phyloP scores from a whole-genome alignment of 2,113 vertebrate species.

The Anas platyrhynchos region DNA sequence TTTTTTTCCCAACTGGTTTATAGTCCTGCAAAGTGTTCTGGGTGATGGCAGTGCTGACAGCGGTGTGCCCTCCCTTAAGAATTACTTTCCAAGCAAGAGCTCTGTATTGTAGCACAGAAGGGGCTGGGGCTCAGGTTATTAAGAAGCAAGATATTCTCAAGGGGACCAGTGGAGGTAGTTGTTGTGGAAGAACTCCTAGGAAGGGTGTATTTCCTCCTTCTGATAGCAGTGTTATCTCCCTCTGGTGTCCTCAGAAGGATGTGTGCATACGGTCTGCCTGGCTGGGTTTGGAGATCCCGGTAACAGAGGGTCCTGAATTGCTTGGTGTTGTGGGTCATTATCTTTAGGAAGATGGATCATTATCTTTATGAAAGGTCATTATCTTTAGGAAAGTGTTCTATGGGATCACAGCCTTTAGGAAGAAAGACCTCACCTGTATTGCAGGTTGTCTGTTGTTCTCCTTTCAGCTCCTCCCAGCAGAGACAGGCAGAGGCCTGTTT shows the following conservation, averaged over 20 bases:
- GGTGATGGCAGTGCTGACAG: neutral
- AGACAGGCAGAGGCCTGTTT: neutral
- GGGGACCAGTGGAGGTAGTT: neutral
- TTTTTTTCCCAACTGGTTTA: neutral
- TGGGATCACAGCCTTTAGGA: neutral
- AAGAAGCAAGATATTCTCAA: neutral
- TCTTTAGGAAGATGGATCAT: neutral
- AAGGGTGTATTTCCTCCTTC: neutral
- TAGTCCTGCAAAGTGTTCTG: neutral
- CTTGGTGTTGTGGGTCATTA: neutral
- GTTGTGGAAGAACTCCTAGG: neutral
- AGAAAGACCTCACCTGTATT: neutral
- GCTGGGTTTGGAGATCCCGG: neutral
- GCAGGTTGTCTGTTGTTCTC: neutral
- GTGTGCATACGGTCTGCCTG: neutral
- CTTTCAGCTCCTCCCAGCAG: neutral
- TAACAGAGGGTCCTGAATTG: neutral
- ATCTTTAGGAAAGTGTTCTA: too few species aligned
- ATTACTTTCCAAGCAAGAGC: neutral
- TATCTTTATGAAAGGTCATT: too few species aligned
- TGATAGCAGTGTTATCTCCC: neutral
- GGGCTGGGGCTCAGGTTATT: neutral
- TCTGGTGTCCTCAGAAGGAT: neutral
- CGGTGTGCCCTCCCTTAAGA: neutral
- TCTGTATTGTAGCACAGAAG: neutral